These are phyloP conservation scores for Napeogenes sylphis DNA, from an alignment of 2,888 invertebrate genomes.

Conservation along the genomic window DNA sequence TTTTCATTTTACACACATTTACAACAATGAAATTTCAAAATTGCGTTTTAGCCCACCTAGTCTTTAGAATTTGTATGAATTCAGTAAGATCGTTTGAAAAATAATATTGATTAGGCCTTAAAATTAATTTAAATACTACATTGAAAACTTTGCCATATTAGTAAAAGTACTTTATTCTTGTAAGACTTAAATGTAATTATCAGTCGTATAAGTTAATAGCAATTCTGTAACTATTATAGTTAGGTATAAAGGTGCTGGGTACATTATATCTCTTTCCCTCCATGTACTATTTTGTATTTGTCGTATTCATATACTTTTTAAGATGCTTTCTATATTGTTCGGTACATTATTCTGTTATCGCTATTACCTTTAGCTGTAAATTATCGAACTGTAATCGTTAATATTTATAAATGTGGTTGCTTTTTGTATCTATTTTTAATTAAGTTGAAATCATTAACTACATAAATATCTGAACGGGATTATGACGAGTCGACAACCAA, in stretches of 20 bases:
- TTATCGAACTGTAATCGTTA: conserved; percentile 33
- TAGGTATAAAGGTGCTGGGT: conserved; percentile 75
- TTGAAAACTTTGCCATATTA: conserved; percentile 79
- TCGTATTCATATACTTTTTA: conserved; percentile 58
- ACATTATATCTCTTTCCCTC: conserved; percentile 68
- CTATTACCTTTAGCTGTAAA: conserved; percentile 37
- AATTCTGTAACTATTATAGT: conserved; percentile 61
- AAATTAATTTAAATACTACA: conserved; percentile 62
- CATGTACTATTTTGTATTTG: conserved; percentile 66
- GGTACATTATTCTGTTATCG: conserved; percentile 56
- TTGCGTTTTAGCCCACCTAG: conserved; percentile 69
- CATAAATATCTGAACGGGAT: conserved; percentile 29
- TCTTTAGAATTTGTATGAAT: conserved; percentile 65
- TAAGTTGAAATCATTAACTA: conserved; percentile 32
- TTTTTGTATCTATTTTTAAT: conserved; percentile 33
- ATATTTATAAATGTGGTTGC: conserved; percentile 36
- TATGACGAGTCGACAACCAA: conserved; percentile 11
- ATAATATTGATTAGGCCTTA: conserved; percentile 62
- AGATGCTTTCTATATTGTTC: conserved; percentile 68
- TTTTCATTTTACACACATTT: not conserved
- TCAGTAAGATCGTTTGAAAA: conserved; percentile 58
- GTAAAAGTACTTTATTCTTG: conserved; percentile 72
- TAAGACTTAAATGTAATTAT: conserved; percentile 71
- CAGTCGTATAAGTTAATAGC: conserved; percentile 56
- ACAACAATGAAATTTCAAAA: conserved; percentile 32